phyloP scores from a whole-genome alignment of 1,140 invertebrate genomes.

The Muscidifurax raptorellus region DNA sequence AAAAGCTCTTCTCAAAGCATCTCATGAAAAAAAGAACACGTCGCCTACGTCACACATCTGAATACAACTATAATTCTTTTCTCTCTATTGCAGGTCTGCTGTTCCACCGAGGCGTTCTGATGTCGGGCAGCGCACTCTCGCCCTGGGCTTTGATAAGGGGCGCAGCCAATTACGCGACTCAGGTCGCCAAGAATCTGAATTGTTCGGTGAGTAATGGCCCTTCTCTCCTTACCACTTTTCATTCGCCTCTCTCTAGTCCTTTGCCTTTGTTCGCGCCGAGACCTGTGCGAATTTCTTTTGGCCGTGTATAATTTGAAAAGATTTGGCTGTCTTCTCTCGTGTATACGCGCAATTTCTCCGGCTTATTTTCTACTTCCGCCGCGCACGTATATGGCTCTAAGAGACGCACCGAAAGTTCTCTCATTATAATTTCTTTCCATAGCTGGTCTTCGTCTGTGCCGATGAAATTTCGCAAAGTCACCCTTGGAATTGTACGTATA shows the following conservation, averaged over 20 bases:
- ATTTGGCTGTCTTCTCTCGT: not conserved
- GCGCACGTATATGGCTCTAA: no score
- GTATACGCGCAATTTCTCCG: not conserved
- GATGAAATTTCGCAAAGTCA: no score
- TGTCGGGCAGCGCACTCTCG: slow-evolving; percentile 95
- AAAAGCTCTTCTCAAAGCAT: no score
- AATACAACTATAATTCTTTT: no score
- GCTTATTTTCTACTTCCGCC: not conserved
- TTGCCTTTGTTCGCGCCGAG: not conserved
- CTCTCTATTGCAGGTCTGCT: slow-evolving; percentile 86
- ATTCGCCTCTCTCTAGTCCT: not conserved
- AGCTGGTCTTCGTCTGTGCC: no score
- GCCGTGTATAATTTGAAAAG: not conserved
- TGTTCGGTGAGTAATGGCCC: slow-evolving; percentile 80
- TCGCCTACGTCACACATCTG: not conserved
- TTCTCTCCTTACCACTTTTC: not conserved
- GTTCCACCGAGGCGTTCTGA: slow-evolving; percentile 94
- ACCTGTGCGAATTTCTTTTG: no score
- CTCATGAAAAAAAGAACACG: no score
- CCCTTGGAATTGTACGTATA: no score
- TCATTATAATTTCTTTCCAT: no score
- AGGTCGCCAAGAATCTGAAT: slow-evolving; percentile 90
- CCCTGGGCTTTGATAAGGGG: slow-evolving; percentile 94
- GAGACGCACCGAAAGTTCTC: no score
- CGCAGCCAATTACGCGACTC: slow-evolving; percentile 89